phyloP scores from a whole-genome alignment of 2,113 vertebrate species.

The Picathartes gymnocephalus region DNA sequence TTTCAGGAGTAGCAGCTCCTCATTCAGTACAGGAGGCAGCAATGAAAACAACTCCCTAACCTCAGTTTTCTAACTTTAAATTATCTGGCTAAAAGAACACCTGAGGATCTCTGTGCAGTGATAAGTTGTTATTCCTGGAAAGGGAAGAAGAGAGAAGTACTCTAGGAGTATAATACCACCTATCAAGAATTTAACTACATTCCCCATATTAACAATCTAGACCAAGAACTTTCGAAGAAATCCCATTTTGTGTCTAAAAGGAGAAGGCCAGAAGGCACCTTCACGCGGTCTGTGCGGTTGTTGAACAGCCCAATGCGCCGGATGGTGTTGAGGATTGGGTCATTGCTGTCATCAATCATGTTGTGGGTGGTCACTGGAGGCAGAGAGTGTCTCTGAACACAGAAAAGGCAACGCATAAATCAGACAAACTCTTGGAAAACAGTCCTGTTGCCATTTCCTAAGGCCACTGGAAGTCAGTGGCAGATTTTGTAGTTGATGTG shows the following conservation, averaged over 20 bases:
- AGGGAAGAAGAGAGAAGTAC: neutral
- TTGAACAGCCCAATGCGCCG: constrained; percentile 94
- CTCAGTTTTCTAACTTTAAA: neutral
- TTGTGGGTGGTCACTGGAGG: constrained; percentile 98
- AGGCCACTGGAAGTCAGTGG: neutral
- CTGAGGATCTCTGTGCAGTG: neutral
- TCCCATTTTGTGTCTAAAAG: neutral
- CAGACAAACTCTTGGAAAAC: neutral
- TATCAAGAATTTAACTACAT: neutral
- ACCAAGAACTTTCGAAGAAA: neutral
- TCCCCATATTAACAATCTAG: neutral
- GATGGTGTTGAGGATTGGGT: constrained; percentile 91
- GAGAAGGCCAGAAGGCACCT: constrained; percentile 69
- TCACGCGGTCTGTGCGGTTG: constrained; percentile 86
- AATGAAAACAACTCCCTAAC: neutral
- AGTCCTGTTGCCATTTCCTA: neutral
- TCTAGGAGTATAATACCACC: neutral
- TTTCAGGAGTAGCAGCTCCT: neutral
- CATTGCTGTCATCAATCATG: constrained; percentile 87
- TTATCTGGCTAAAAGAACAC: neutral
- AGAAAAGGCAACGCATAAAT: neutral
- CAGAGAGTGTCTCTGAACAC: constrained; percentile 82
- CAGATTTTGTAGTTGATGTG: neutral
- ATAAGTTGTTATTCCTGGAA: neutral
- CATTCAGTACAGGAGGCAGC: neutral